phyloP scores from a whole-genome alignment of 1,140 invertebrate species.

The Caenorhabditis tropicalis region DNA sequence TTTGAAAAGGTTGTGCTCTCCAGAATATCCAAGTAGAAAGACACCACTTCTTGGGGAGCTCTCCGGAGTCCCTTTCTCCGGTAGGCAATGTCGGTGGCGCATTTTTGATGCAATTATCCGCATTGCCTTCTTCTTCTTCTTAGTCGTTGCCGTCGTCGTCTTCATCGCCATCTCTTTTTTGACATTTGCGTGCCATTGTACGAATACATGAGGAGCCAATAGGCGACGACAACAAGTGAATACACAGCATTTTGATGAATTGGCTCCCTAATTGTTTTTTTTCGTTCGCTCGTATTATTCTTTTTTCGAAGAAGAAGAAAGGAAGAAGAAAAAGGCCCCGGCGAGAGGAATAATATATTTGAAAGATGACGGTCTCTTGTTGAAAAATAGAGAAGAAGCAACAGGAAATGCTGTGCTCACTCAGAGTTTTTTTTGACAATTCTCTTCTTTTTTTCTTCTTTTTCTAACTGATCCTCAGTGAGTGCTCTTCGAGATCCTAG shows the following conservation, averaged over 20 bases:
- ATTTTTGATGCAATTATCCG: constrained; percentile 38
- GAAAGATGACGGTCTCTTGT: constrained; percentile 43
- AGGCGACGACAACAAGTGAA: constrained; percentile 32
- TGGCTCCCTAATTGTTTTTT: constrained; percentile 45
- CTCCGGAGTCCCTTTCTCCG: background rate
- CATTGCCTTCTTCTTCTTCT: constrained; percentile 17
- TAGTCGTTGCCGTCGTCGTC: background rate
- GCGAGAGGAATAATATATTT: constrained; percentile 41
- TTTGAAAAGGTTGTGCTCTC: constrained; percentile 40
- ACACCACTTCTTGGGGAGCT: constrained; percentile 12
- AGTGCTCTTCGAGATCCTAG: constrained; percentile 5
- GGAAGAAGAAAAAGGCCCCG: background rate
- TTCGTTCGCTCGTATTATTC: constrained; percentile 37
- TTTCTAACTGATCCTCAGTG: constrained; percentile 1
- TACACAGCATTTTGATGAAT: constrained; percentile 45
- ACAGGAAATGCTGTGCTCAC: constrained; percentile 31
- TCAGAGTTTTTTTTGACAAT: constrained; percentile 29
- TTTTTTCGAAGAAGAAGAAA: background rate
- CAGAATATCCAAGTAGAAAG: constrained; percentile 35
- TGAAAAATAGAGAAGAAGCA: constrained; percentile 13
- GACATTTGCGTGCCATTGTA: constrained; percentile 38
- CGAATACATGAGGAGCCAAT: constrained; percentile 37
- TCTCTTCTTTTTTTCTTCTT: constrained; percentile 4
- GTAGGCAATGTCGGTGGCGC: constrained; percentile 20
- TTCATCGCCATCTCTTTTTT: constrained; percentile 42